These are phyloP conservation scores for Grapholita molesta DNA, from an alignment of 1,140 invertebrate genomes.

Conservation along the genomic window DNA sequence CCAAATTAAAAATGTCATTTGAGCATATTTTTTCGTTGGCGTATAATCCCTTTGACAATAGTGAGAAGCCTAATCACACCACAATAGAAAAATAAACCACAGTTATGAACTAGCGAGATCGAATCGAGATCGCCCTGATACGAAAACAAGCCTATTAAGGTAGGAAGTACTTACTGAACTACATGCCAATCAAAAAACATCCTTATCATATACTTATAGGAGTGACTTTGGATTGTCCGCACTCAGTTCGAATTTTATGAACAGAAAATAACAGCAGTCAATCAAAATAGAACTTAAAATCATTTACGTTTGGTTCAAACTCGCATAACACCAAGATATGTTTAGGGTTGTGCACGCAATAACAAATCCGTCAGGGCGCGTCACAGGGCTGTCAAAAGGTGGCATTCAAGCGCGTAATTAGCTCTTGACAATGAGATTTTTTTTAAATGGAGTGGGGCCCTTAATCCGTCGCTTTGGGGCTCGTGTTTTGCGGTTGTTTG, in stretches of 20 bases:
- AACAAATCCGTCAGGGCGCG: slow-evolving; percentile 13
- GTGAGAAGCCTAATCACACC: background rate
- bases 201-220: background rate
- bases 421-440: slow-evolving; percentile 59
- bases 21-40: background rate
- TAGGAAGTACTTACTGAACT: background rate
- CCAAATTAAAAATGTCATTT: background rate
- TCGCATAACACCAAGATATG: background rate
- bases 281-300: background rate
- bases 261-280: background rate
- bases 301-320: background rate
- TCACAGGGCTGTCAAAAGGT: slow-evolving; percentile 42
- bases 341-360: slow-evolving; percentile 8
- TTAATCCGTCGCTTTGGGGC: slow-evolving; percentile 50
- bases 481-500: background rate
- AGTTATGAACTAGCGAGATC: slow-evolving; percentile 42
- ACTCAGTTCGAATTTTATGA: background rate
- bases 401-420: slow-evolving; percentile 65
- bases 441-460: slow-evolving; percentile 48
- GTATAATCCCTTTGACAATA: background rate
- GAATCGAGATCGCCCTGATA: slow-evolving; percentile 42
- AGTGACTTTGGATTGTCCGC: background rate
- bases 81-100: slow-evolving; percentile 41
- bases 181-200: background rate
- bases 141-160: slow-evolving; percentile 39